phyloP scores from a whole-genome alignment of 2,113 vertebrate genomes.

The Odocoileus hemionus region DNA sequence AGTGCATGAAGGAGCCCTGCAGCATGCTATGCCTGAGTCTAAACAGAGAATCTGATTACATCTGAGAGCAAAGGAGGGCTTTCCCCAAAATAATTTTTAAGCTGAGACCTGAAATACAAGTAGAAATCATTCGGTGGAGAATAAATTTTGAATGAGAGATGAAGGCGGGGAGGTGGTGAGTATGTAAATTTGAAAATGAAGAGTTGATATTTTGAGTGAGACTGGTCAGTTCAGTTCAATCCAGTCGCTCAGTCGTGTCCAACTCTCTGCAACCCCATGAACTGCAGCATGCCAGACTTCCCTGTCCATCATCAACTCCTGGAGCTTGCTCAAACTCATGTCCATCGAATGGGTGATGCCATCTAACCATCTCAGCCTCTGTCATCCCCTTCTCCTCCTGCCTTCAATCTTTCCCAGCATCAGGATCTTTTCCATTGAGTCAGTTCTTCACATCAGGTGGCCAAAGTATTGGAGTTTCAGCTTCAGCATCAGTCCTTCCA shows the following conservation, averaged over 20 bases:
- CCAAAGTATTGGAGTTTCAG: neutral
- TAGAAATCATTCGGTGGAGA: neutral
- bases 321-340: neutral
- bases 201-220: neutral
- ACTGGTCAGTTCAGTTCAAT: neutral
- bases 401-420: neutral
- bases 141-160: neutral
- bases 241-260: neutral
- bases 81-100: neutral
- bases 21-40: fast-evolving
- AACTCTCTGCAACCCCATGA: neutral
- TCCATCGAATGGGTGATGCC: neutral
- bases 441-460: neutral
- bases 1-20: neutral
- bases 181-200: neutral
- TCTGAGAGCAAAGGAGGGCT: neutral
- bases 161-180: neutral
- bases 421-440: neutral
- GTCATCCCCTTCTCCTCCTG: neutral
- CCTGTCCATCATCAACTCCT: neutral
- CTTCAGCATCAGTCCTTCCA: neutral
- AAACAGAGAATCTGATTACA: neutral
- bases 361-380: neutral
- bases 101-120: neutral
- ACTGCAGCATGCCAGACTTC: neutral